Evolutionary conservation across 2,888 invertebrate species (phyloP), one percentile per base, ranked within the genome.

Genomic region (Brenthis hecate): DNA sequence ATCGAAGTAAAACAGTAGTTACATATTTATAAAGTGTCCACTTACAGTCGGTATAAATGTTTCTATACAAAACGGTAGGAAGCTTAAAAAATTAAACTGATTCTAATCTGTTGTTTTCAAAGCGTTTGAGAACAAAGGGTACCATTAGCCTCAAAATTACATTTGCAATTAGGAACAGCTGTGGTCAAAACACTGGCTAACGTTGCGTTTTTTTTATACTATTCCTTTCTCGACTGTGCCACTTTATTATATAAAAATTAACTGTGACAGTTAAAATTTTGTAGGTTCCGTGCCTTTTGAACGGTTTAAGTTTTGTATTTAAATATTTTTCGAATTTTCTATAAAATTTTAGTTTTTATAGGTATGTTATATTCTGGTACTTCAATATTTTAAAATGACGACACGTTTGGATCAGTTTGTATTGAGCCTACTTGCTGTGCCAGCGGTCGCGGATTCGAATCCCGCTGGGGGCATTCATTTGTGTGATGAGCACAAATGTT

Each of bases 151-250:
- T 70, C 73, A 67, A 74, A 75, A 76, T 74, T 74, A 72, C 74
- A 69, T 73, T 63, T 70, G 75, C 71, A 75, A 76, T 76, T 76
- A 76, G 75, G 51, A 70, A 58, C 75, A 76, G 72, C 73, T 76
- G 75, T 57, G 75, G 72, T 70, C 70, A 66, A 66, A 68, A 71
- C 57, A 71, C 69, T 66, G 68, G 64, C 48, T 56, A 63, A 65
- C 69, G 66, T 69, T 53, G 62, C 61, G 36, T 43, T 43, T 58
- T 73, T 19, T 74, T 74, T 70, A 66, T 69, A 57, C 65, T 66
- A 65, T 67, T 65, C 48, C 3, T 55, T 55, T 23, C 61, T 60
- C 48, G 80, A 43, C 36, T 43, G 77, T 66, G 56, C 56, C 32
- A 69, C 69, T 64, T 54, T 57, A 67, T 69, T 70, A 3, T 66